Base-by-base conservation (phyloP, 2,113 vertebrate species). In the Odontophorus gujanensis region DNA sequence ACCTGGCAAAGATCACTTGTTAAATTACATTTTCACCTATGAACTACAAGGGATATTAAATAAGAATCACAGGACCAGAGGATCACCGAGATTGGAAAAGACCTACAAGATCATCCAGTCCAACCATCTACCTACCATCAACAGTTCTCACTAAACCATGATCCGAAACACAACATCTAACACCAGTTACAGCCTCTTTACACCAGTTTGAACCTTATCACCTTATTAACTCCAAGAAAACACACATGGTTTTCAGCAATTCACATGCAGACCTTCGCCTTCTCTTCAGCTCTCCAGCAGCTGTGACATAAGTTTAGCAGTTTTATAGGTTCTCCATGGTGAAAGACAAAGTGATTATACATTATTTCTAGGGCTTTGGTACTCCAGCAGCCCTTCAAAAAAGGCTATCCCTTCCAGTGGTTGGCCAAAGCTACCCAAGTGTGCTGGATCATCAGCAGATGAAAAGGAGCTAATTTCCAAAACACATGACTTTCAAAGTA, bases 21-120 rank as follows among this genome's bases (percentile, higher is more conserved):
- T 87, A 66, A 78, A 87, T 74, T 53, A 80, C 17, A 71, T n/a
- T 95, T 81, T 68, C 55, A 84, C 19, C 43, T 57, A 43, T 30
- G 24, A 25, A 40, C 26, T 24, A 3, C 9, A 45, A 25, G 51
- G 28, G 20, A 69, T 40, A 22, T 58, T 12, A 74, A 42, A 24
- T 36, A n/a, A n/a, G n/a, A 40, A 40, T 40, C 40, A 40, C 40
- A 40, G 40, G 12, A 40, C 40, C 40, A 40, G 12, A 40, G 40
- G 12, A 40, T 40, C 40, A 40, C 40, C 12, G 12, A 40, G 40
- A 11, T 40, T 40, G 40, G 40, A 40, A 40, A 40, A 40, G 40
- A 40, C 11, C 40, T 13, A 40, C 40, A 40, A 40, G 40, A 40
- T 40, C 12, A 40, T 40, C 12, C 40, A 40, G 12, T 40, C 40